Evolutionary conservation across 2,888 invertebrate species (phyloP), one percentile per base, ranked within the genome.

Genomic region (Heteropelma amictum): DNA sequence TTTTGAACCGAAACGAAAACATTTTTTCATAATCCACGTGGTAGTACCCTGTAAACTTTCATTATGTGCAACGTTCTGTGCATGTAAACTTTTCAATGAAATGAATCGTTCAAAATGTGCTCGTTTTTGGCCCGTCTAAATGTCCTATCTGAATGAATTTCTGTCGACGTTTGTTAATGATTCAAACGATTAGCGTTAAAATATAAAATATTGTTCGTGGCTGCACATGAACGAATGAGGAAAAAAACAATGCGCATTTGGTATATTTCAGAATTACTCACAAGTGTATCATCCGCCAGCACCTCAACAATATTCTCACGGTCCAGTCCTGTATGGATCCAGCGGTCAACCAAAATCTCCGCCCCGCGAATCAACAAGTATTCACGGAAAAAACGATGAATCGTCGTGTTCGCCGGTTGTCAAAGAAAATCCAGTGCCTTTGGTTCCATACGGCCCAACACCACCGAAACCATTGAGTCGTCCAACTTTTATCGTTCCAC

Each of bases 401-500:
- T 8, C 61, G 7, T 21, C 67, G 3, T 21, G 35, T 6, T 42
- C 65, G 21, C 77, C 68, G 6, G 17, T 49, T 7, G 26, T 71
- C 2, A 86, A 85, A 70, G 87, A 88, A 23, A 33, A 76, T 3
- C 78, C 78, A 0, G 28, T 81, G 1, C 80, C 88, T 1, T 77
- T 89, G 14, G 89, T 89, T 12, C 88, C 89, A 0, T 89, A 89
- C 23, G 88, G 88, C 1, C 82, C 86, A 10, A 83, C 84, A 7
- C 82, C 85, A 0, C 82, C 85, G 3, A 87, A 89, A 28, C 85
- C 85, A 35, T 74, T 85, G 67, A 92, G 91, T 87, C 83, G 91
- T 49, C 89, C 89, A 0, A 86, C 90, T 0, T 90, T 93, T 26
- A 89, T 91, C 7, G 89, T 92, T 1, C 98, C 98, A 0, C 94